Conservation (phyloP, 1,140 invertebrate species). For the Lineus longissimus region DNA sequence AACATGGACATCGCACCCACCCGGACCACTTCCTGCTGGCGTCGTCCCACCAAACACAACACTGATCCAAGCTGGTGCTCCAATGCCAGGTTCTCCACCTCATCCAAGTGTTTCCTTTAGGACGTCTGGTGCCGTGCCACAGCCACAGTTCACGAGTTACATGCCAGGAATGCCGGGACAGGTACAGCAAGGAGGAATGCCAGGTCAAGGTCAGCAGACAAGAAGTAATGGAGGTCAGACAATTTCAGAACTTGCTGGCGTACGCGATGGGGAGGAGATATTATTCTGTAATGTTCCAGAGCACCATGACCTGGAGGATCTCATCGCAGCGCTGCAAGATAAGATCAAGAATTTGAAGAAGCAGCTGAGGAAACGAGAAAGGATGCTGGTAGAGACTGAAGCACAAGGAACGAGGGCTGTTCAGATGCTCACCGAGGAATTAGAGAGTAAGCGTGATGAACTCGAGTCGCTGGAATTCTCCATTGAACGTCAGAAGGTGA, state of each 20-base stretch:
- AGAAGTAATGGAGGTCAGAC: too few relatives aligned
- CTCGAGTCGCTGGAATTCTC: slow-evolving; percentile 48
- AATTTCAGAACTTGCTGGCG: too few relatives aligned
- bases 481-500: slow-evolving; percentile 50
- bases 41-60: too few relatives aligned
- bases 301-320: slow-evolving; percentile 51
- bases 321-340: slow-evolving; percentile 42
- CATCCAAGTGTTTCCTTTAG: too few relatives aligned
- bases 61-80: too few relatives aligned
- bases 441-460: slow-evolving; percentile 43
- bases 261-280: slow-evolving; percentile 19
- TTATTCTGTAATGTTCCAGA: slow-evolving; percentile 51
- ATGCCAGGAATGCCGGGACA: too few relatives aligned
- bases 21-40: too few relatives aligned
- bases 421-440: slow-evolving; percentile 29
- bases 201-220: too few relatives aligned
- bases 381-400: background rate
- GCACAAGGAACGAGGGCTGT: slow-evolving; percentile 14
- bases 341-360: slow-evolving; percentile 34
- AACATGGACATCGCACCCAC: background rate
- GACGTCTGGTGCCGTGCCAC: too few relatives aligned
- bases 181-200: too few relatives aligned
- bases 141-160: too few relatives aligned
- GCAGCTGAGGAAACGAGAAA: slow-evolving; percentile 27
- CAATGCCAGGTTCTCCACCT: too few relatives aligned